These are phyloP conservation scores for Lepidochitona cinerea DNA, from an alignment of 2,888 invertebrate genomes.

Conservation along the genomic window DNA sequence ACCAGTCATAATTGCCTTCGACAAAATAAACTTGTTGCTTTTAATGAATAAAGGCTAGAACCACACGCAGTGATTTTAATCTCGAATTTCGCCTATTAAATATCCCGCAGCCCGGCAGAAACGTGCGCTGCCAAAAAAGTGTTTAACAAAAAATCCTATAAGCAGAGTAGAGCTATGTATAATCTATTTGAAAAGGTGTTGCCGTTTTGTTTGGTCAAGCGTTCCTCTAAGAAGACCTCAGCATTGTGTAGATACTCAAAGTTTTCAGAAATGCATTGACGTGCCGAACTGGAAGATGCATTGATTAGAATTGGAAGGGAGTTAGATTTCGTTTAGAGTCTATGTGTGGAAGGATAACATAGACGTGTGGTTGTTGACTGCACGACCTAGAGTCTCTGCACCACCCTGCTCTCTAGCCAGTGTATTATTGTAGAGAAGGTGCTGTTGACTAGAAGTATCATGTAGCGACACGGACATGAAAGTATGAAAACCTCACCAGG, in stretches of 20 bases:
- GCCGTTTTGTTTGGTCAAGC: not conserved
- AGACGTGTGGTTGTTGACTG: slow-evolving; percentile 1
- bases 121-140: not conserved
- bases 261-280: not conserved
- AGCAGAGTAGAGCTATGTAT: not conserved
- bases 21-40: slow-evolving; percentile 1
- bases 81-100: slow-evolving; percentile 2
- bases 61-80: not conserved
- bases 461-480: slow-evolving; percentile 1
- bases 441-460: not conserved
- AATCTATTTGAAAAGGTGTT: slow-evolving; percentile 7
- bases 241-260: not conserved
- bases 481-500: not conserved
- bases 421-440: not conserved
- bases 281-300: not conserved
- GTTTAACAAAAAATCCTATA: not conserved
- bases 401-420: not conserved
- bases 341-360: not conserved
- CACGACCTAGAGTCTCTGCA: not conserved
- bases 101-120: not conserved
- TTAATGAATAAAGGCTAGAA: not conserved
- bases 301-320: not conserved
- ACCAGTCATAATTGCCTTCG: not conserved
- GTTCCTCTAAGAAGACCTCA: not conserved
- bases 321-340: not conserved